These are phyloP conservation scores for Mesopsocus fuscifrons DNA, from an alignment of 2,888 invertebrate genomes.

Conservation along the genomic window DNA sequence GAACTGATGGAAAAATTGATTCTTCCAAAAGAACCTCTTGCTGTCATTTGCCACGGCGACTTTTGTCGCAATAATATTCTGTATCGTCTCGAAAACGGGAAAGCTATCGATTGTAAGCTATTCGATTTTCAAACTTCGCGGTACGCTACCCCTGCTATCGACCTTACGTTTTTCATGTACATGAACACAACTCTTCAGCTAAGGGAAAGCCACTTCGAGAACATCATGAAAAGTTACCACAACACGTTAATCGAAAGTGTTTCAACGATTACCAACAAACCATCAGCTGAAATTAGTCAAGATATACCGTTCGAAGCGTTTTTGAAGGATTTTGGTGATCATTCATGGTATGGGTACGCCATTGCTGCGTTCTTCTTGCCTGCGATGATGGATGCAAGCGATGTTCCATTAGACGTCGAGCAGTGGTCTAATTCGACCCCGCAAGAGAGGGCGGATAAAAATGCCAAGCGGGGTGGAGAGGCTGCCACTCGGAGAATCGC, in stretches of 20 bases:
- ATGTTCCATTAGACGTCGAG: neutral
- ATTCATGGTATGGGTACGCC: slow-evolving; percentile 10
- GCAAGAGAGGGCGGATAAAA: neutral
- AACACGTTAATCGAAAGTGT: neutral
- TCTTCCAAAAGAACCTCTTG: slow-evolving; percentile 15
- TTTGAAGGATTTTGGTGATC: slow-evolving; percentile 7
- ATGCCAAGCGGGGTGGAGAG: neutral
- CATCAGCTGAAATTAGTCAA: neutral
- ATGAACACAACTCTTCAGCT: slow-evolving; percentile 1
- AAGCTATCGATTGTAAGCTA: neutral
- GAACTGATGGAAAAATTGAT: slow-evolving; percentile 12
- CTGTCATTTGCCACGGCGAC: slow-evolving; percentile 17
- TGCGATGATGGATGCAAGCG: slow-evolving; percentile 7
- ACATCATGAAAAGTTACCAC: slow-evolving; percentile 2
- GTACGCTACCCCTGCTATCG: neutral
- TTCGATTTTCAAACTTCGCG: slow-evolving; percentile 5
- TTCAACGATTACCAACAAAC: neutral
- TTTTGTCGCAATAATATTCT: slow-evolving; percentile 18
- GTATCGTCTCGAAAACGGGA: slow-evolving; percentile 14
- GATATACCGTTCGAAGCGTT: neutral
- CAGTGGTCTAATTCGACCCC: neutral
- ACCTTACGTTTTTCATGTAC: slow-evolving; percentile 4
- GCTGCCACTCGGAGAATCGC: neutral
- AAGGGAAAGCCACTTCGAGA: neutral
- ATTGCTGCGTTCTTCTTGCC: slow-evolving; percentile 11